Evolutionary conservation across 2,797 vertebrate genomes (phyloP), one percentile per base, ranked within the genome.

Genomic region (Anas flavirostris): DNA sequence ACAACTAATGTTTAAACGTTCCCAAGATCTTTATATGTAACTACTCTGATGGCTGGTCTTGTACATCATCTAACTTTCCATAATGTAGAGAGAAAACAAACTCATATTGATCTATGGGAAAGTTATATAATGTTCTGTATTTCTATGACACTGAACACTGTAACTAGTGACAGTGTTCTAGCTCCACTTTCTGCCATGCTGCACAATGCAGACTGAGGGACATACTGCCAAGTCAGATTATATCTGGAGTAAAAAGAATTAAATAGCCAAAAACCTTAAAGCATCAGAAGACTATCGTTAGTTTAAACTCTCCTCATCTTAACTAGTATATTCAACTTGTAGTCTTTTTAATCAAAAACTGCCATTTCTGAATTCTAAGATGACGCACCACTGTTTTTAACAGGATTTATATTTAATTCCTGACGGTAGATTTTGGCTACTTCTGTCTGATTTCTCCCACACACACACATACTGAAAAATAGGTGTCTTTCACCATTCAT

Each of bases 311-410:
- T 63, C 39, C 25, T 87, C 12, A 5, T 78, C 69, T 75, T 62
- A 79, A 72, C 31, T 75, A 18, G 23, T 39, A 25, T 26, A 73
- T 48, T 86, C 88, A 60, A 86, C 66, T 79, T 63, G 43, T 46
- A 67, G 79, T 53, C 31, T 58, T 91, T 85, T 93, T 43, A 90
- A 59, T 16, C 7, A 63, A 91, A 63, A 91, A 74, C 78, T 66
- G 59, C 35, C 37, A 50, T 16, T 69, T 67, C 76, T 68, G 29
- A 81, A 78, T 75, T 78, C 50, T 28, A 37, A 35, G 68, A 82
- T 77, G 63, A 67, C 1, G 1, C 56, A 72, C 29, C 18, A 31
- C 58, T 16, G 15, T 28, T 79, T 89, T 46, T 26, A 87, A 26
- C 2, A 33, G 62, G 80, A 82, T 33, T 86, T 63, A 39, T 59